Percentiles rank a stretch among this genome's conserved stretches.
Evolutionary conservation across 2,113 vertebrate species (phyloP).

Genomic region (Theristicus caerulescens): DNA sequence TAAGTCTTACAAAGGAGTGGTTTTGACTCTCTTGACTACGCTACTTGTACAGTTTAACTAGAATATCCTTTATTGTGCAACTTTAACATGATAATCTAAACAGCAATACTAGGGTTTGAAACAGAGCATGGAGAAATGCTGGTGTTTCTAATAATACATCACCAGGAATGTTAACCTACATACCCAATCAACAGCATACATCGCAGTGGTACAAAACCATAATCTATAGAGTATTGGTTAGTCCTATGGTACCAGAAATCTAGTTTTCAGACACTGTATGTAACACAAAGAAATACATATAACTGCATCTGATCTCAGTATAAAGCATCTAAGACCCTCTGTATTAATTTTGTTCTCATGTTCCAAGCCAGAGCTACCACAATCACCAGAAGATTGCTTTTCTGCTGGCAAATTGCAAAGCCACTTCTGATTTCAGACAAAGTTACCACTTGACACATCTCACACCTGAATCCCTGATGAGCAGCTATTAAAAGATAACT

Average conservation of each 20-base stretch:
- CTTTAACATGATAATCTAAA: neutral
- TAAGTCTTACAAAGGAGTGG: neutral
- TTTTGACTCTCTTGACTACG: neutral
- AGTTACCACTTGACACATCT: neutral
- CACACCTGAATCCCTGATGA: neutral
- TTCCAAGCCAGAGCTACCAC: neutral
- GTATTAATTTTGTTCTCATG: neutral
- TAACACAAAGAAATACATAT: neutral
- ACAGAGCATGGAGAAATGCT: neutral
- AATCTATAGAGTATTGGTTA: neutral
- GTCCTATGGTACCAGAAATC: neutral
- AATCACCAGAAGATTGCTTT: neutral
- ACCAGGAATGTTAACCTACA: neutral
- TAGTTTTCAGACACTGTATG: neutral
- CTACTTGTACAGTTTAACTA: neutral
- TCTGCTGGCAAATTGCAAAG: neutral
- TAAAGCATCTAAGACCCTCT: neutral
- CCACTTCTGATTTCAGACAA: neutral
- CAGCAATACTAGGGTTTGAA: neutral
- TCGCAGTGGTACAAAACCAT: neutral
- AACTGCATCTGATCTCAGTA: neutral
- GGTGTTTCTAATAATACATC: neutral
- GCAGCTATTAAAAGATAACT: neutral
- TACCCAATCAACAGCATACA: neutral
- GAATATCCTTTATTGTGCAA: neutral